phyloP scores from a whole-genome alignment of 2,797 vertebrate genomes.

The Micrastur ruficollis region DNA sequence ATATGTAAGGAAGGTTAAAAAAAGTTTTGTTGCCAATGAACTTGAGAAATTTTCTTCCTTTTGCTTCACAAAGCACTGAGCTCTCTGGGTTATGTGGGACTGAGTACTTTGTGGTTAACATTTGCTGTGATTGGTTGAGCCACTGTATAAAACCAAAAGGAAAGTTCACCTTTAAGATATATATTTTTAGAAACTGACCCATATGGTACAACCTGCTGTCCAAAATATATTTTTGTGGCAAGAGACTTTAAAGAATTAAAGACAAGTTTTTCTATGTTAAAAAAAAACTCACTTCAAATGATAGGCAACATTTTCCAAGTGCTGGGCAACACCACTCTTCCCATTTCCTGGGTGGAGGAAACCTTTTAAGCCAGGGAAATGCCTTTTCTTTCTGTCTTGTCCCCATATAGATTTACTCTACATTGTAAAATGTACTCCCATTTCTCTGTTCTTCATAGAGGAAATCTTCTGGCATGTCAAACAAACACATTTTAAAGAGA shows the following conservation, averaged over 20 bases:
- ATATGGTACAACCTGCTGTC: neutral
- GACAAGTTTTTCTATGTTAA: neutral
- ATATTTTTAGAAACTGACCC: constrained; percentile 43
- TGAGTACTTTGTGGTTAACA: neutral
- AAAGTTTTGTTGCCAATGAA: neutral
- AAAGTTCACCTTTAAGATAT: neutral
- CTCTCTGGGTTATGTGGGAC: neutral
- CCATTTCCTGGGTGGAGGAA: neutral
- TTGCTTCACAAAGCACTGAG: neutral
- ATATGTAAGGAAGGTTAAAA: neutral
- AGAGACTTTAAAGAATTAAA: neutral
- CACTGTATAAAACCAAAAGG: neutral
- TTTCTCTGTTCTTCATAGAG: neutral
- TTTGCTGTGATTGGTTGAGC: constrained; percentile 41
- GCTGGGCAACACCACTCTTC: neutral
- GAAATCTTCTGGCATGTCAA: neutral
- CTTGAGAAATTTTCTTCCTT: neutral
- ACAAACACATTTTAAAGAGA: neutral
- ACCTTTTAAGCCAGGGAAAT: neutral
- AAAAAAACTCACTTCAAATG: neutral
- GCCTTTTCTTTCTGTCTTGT: neutral
- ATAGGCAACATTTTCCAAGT: neutral
- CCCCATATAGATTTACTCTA: neutral
- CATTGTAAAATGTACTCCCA: neutral
- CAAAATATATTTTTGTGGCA: constrained; percentile 4